Percentiles rank a stretch among this genome's conserved stretches.
These are phyloP conservation scores for Galaxias olidus DNA, from an alignment of 2,797 vertebrate species.

Conservation along the genomic window DNA sequence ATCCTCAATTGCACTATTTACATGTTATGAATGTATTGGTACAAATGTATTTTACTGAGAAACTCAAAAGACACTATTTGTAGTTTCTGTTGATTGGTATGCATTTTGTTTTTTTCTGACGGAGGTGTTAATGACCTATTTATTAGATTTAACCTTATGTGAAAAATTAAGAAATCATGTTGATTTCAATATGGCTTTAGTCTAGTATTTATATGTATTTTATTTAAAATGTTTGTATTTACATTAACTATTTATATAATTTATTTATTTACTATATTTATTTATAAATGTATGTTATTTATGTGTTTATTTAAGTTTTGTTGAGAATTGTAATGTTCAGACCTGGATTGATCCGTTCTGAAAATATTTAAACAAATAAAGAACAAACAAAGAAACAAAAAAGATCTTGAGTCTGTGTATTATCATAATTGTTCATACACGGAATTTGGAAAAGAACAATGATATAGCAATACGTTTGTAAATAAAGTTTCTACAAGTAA, in stretches of 20 bases:
- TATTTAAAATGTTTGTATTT: neutral
- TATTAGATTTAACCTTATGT: conserved; percentile 40
- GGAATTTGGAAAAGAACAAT: too few species aligned
- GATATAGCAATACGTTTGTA: too few species aligned
- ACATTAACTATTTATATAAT: conserved; percentile 16
- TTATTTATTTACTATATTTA: conserved; percentile 19
- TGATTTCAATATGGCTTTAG: conserved; percentile 21
- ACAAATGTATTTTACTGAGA: too few species aligned
- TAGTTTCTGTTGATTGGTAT: neutral
- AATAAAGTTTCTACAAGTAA: too few species aligned
- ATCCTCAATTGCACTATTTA: neutral
- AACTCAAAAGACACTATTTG: too few species aligned
- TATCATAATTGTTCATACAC: too few species aligned
- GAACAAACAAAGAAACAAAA: too few species aligned
- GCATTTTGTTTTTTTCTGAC: conserved; percentile 5
- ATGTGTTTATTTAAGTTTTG: neutral
- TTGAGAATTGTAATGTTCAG: neutral
- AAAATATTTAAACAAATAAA: too few species aligned
- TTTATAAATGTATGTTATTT: neutral
- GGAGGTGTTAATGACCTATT: neutral
- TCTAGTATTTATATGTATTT: neutral
- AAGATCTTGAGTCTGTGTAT: too few species aligned
- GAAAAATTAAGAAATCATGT: conserved; percentile 16
- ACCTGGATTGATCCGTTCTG: too few species aligned
- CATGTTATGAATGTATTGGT: neutral